Evolutionary conservation across 37 sponge, comb jelly and placozoan genomes (phyloP).

Genomic region (Haliclona indistincta): DNA sequence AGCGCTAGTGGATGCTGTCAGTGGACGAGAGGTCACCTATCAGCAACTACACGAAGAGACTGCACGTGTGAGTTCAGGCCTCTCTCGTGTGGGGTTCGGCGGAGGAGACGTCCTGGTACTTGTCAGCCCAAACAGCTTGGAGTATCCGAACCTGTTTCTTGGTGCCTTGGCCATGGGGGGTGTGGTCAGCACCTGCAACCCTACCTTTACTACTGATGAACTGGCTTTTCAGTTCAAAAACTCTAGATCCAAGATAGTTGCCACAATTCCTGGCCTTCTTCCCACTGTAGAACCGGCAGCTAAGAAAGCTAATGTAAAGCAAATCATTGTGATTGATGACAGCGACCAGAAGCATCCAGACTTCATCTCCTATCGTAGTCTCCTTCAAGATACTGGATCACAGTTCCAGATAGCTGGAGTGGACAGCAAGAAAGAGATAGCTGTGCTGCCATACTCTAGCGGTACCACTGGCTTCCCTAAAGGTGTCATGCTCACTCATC

Average conservation of each 20-base stretch:
- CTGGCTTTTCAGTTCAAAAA: conserved; percentile 71
- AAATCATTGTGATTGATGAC: conserved; percentile 41
- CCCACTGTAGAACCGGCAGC: conserved; percentile 51
- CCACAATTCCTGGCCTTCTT: conserved; percentile 52
- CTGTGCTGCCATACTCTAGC: conserved; percentile 83
- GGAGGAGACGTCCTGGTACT: conserved; percentile 64
- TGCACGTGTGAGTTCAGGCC: conserved; percentile 41
- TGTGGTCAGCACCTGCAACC: conserved; percentile 71
- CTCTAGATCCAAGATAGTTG: conserved; percentile 54
- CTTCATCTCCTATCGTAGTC: conserved; percentile 30
- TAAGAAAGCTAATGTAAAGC: conserved; percentile 10
- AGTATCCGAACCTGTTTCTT: conserved; percentile 42
- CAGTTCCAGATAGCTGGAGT: conserved; percentile 23
- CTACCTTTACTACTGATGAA: conserved; percentile 68
- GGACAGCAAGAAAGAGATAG: conserved; percentile 42
- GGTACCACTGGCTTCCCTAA: conserved; percentile 94
- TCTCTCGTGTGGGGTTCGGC: conserved; percentile 48
- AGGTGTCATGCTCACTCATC: conserved; percentile 87
- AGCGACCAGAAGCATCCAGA: neutral
- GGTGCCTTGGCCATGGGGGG: conserved; percentile 76
- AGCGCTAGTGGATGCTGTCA: conserved; percentile 53
- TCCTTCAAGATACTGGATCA: conserved; percentile 58
- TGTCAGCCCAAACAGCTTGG: conserved; percentile 52
- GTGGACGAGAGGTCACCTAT: conserved; percentile 49
- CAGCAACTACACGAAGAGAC: conserved; percentile 43